Evolutionary conservation across 2,113 vertebrate genomes (phyloP).

Genomic region (Picathartes gymnocephalus): DNA sequence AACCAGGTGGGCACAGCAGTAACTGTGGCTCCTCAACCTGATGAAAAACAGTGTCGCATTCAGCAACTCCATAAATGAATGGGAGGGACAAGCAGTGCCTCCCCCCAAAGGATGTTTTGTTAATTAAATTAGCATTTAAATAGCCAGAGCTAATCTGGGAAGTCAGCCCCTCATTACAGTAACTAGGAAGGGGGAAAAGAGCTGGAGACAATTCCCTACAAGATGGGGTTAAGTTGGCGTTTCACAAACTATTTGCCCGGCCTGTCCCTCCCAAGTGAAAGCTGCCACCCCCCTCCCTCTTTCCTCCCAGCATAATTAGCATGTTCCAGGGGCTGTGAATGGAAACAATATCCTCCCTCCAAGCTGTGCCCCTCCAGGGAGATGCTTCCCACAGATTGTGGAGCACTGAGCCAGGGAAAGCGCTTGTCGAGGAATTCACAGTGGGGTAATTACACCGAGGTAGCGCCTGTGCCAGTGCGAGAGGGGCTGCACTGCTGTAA

Average conservation of each 20-base stretch:
- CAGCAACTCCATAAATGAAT: constrained; percentile 28
- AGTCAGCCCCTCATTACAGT: constrained; percentile 62
- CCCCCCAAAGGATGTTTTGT: constrained; percentile 24
- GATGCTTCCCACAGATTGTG: constrained; percentile 55
- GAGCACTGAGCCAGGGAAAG: constrained; percentile 25
- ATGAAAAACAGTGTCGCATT: neutral
- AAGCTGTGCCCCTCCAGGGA: constrained; percentile 50
- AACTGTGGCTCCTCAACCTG: neutral
- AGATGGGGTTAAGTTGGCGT: constrained; percentile 55
- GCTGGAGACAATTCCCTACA: constrained; percentile 49
- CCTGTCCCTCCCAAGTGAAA: constrained; percentile 48
- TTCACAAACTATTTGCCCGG: constrained; percentile 34
- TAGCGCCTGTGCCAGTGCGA: neutral
- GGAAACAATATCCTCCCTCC: constrained; percentile 63
- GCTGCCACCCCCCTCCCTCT: neutral
- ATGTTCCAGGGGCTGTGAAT: constrained; percentile 35
- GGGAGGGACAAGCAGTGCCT: constrained; percentile 27
- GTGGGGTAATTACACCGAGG: neutral
- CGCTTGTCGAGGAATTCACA: constrained; percentile 32
- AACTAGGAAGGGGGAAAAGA: constrained; percentile 42
- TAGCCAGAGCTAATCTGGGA: constrained; percentile 56
- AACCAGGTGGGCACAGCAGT: neutral
- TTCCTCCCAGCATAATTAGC: constrained; percentile 38
- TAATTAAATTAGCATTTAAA: constrained; percentile 67
- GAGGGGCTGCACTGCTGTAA: neutral